These are phyloP conservation scores for Sebastes fasciatus DNA, from an alignment of 2,113 vertebrate species.

Conservation along the genomic window DNA sequence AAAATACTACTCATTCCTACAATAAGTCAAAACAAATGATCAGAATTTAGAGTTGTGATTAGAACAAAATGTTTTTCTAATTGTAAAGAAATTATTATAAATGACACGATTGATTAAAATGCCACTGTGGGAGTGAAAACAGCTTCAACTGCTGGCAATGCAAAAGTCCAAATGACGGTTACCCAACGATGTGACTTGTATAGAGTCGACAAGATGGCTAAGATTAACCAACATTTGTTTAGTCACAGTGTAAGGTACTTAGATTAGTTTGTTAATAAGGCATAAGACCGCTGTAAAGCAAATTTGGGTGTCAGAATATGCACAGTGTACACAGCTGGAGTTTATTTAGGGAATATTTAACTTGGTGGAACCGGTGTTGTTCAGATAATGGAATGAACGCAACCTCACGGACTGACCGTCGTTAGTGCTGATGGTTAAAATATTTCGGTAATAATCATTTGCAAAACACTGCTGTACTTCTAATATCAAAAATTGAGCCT, in stretches of 20 bases:
- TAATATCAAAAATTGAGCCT: conserved; percentile 17
- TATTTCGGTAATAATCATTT: neutral
- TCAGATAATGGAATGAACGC: neutral
- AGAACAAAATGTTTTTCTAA: neutral
- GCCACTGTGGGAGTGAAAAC: neutral
- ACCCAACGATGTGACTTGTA: neutral
- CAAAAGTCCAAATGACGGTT: neutral
- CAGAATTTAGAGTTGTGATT: neutral
- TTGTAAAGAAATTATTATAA: neutral
- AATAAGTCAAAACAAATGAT: neutral
- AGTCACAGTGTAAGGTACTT: conserved; percentile 55
- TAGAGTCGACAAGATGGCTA: neutral
- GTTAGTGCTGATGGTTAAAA: neutral
- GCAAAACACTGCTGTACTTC: neutral
- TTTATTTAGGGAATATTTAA: conserved; percentile 5
- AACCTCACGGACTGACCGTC: neutral
- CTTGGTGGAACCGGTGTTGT: neutral
- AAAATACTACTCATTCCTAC: neutral
- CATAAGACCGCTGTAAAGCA: neutral
- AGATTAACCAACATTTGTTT: neutral
- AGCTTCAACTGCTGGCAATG: neutral
- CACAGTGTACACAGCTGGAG: no score
- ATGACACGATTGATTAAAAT: neutral
- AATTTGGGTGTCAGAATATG: neutral
- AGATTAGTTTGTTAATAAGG: neutral